A percentile compares a stretch with the other conserved stretches of the same genome.
phyloP scores from a whole-genome alignment of 2,113 vertebrate genomes.

The Lates calcarifer region DNA sequence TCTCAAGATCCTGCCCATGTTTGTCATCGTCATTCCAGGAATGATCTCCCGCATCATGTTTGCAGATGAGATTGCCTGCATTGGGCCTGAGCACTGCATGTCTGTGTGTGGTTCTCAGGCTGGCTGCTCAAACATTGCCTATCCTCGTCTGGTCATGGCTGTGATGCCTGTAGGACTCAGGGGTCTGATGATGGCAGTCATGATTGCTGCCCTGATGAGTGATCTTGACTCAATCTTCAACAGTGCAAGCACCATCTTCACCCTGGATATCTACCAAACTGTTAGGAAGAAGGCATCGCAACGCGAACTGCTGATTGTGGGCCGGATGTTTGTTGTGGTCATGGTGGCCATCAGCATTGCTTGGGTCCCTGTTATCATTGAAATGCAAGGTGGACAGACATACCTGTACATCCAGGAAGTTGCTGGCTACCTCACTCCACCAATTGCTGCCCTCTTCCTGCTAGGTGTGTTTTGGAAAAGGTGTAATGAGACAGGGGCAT shows the following conservation, averaged over 20 bases:
- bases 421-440: conserved; percentile 96
- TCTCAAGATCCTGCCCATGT: conserved; percentile 97
- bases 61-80: conserved; percentile 93
- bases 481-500: conserved; percentile 96
- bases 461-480: conserved; percentile 97
- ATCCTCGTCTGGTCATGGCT: conserved; percentile 95
- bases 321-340: conserved; percentile 93
- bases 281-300: conserved; percentile 87
- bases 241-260: conserved; percentile 98
- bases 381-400: conserved; percentile 99
- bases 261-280: conserved; percentile 95
- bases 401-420: conserved; percentile 99
- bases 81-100: conserved; percentile 97
- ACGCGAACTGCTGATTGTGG: conserved; percentile 93
- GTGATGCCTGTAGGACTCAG: conserved; percentile 95
- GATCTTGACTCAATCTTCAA: conserved; percentile 99
- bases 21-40: conserved; percentile 96
- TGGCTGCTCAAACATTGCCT: conserved; percentile 98
- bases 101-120: conserved; percentile 95
- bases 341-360: conserved; percentile 98
- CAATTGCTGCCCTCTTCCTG: conserved; percentile 95
- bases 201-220: conserved; percentile 99
- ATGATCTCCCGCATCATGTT: conserved; percentile 99
- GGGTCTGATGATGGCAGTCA: conserved; percentile 99
- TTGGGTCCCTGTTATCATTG: conserved; percentile 98